A percentile compares a stretch with the other conserved stretches of the same genome.
phyloP scores from a whole-genome alignment of 2,113 vertebrate genomes.

The Pogona vitticeps region DNA sequence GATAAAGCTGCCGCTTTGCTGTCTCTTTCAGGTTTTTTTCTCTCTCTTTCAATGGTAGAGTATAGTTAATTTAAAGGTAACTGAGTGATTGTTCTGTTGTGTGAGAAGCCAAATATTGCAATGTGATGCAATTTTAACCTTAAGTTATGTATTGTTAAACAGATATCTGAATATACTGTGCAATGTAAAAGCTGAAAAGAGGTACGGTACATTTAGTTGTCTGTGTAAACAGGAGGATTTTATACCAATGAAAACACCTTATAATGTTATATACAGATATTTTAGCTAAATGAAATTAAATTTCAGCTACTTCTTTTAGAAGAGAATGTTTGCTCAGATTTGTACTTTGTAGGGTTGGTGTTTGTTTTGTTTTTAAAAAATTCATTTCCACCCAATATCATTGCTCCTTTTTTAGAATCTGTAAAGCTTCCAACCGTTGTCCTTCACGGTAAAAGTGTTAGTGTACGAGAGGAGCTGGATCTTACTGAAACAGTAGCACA shows the following conservation, averaged over 20 bases:
- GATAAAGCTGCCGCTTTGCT: constrained; percentile 74
- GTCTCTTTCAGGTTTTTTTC: constrained; percentile 64
- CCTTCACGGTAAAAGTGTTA: constrained; percentile 51
- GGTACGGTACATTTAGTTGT: constrained; percentile 57
- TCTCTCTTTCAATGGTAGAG: constrained; percentile 76
- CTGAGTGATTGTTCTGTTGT: constrained; percentile 78
- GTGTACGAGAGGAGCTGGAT: constrained; percentile 38
- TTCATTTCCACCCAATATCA: neutral
- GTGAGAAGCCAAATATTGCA: constrained; percentile 77
- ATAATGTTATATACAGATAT: constrained; percentile 78
- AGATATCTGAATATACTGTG: constrained; percentile 83
- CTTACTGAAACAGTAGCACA: constrained; percentile 53
- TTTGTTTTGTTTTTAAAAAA: constrained; percentile 57
- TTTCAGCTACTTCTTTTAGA: constrained; percentile 80
- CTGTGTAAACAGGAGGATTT: constrained; percentile 61
- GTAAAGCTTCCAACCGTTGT: constrained; percentile 29
- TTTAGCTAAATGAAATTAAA: constrained; percentile 78
- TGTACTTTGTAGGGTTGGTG: constrained; percentile 62
- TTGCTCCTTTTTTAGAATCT: constrained; percentile 24
- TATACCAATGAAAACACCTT: constrained; percentile 69
- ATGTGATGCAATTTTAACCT: constrained; percentile 76
- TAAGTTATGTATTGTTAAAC: constrained; percentile 73
- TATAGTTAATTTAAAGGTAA: constrained; percentile 78
- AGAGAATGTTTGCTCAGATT: constrained; percentile 71
- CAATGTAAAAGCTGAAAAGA: constrained; percentile 70